Evolutionary conservation across 2,888 invertebrate genomes (phyloP), one percentile per base, ranked within the genome.

Genomic region (Erebia palarica): DNA sequence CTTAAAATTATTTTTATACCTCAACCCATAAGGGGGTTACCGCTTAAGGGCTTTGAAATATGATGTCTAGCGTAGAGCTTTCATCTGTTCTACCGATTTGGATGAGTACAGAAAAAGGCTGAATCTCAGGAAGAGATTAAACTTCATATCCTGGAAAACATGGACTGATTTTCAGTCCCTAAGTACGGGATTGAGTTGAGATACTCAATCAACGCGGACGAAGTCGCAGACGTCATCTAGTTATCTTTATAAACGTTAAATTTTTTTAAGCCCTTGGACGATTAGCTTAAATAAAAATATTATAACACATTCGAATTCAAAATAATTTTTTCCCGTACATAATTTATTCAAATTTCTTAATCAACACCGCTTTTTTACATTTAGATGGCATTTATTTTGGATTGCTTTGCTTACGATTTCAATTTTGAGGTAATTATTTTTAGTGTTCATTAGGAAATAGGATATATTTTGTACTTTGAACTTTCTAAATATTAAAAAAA

Each of bases 261-360:
- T 5, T 11, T 65, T 44, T 44, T 3, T 14, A n/a, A 18, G 7
- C 51, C 18, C 53, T n/a, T 60, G 59, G 36, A 36, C 51, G 51
- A 11, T 1, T 13, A 60, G n/a, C 51, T 11, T 58, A 18, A 68
- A 51, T 36, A 51, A 51, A 51, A 36, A 36, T 16, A 36, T 60
- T 51, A 59, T 13, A 59, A 68, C 49, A 59, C 58, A 68, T 57
- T 65, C 16, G 65, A 36, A 68, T 59, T 60, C 59, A 68, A 68
- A 68, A 68, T 68, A 60, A 53, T 47, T 55, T 69, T 47, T 58
- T 58, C 36, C 64, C 55, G 42, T 53, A 61, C 27, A 42, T 68
- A 61, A 68, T 64, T 64, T 58, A 68, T 71, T 67, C 55, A 64
- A 68, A 64, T 71, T 59, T 68, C 58, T 71, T 64, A 63, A 71